These are phyloP conservation scores for Eulacestoma nigropectus DNA, from an alignment of 2,113 vertebrate genomes.

Conservation along the genomic window DNA sequence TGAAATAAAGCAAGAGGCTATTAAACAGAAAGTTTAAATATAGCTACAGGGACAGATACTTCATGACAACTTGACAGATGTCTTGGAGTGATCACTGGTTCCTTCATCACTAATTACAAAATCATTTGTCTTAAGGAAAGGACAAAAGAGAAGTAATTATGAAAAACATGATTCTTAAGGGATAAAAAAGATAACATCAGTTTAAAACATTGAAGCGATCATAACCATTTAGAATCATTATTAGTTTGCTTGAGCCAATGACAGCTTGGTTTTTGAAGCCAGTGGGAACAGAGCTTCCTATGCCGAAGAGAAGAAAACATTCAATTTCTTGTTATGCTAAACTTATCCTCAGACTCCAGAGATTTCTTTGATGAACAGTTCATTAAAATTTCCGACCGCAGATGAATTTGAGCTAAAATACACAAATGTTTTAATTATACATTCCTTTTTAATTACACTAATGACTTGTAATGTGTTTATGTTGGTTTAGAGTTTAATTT, in stretches of 20 bases:
- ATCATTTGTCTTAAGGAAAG: conserved; percentile 85
- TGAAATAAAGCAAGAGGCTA: conserved; percentile 81
- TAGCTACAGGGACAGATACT: conserved; percentile 82
- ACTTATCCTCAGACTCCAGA: conserved; percentile 77
- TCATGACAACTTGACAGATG: conserved; percentile 84
- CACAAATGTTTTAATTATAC: conserved; percentile 86
- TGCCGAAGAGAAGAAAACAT: conserved; percentile 68
- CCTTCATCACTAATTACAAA: conserved; percentile 85
- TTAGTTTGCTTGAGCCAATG: conserved; percentile 79
- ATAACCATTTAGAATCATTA: conserved; percentile 84
- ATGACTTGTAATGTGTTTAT: conserved; percentile 84
- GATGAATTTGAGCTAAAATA: conserved; percentile 83
- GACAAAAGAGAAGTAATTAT: conserved; percentile 85
- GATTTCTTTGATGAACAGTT: conserved; percentile 82
- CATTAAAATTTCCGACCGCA: conserved; percentile 78
- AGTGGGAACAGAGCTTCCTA: conserved; percentile 67
- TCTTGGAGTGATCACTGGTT: conserved; percentile 78
- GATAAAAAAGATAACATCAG: conserved; percentile 83
- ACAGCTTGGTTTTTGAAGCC: conserved; percentile 73
- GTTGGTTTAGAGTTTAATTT: conserved; percentile 84
- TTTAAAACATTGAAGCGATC: conserved; percentile 80
- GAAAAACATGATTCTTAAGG: conserved; percentile 83
- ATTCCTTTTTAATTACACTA: conserved; percentile 86
- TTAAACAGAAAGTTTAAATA: conserved; percentile 86
- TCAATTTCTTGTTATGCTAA: conserved; percentile 80